These are phyloP conservation scores for Acrossocheilus wenchowensis DNA, from an alignment of 2,797 vertebrate species.

Conservation along the genomic window DNA sequence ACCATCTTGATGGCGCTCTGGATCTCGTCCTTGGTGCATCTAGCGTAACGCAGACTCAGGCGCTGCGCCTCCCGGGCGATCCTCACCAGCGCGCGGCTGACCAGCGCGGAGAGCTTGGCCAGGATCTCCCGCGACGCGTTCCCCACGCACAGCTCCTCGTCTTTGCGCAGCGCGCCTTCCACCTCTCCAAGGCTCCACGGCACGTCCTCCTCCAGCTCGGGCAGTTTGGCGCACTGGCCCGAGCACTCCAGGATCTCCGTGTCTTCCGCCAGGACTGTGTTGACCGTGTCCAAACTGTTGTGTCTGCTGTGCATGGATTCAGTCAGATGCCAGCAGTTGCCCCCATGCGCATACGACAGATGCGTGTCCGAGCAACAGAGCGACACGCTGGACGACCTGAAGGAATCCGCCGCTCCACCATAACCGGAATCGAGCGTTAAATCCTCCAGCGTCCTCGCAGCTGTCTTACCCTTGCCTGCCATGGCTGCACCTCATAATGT, in stretches of 20 bases:
- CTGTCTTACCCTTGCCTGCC: constrained; percentile 95
- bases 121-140: constrained; percentile 74
- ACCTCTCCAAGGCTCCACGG: constrained; percentile 84
- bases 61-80: constrained; percentile 83
- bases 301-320: constrained; percentile 92
- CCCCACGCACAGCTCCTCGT: constrained; percentile 72
- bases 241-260: constrained; percentile 80
- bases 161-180: constrained; percentile 78
- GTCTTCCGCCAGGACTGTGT: constrained; percentile 85
- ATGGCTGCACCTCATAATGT: constrained; percentile 97
- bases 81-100: constrained; percentile 79
- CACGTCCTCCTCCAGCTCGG: constrained; percentile 80
- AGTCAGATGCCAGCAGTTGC: constrained; percentile 84
- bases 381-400: constrained; percentile 86
- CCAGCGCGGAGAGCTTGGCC: constrained; percentile 75
- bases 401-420: constrained; percentile 87
- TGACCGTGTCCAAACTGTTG: constrained; percentile 94
- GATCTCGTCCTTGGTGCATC: constrained; percentile 84
- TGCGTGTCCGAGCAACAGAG: constrained; percentile 84
- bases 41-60: constrained; percentile 81
- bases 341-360: constrained; percentile 79
- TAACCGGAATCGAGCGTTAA: constrained; percentile 87
- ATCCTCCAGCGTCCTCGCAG: constrained; percentile 88
- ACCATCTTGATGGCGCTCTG: constrained; percentile 83
- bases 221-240: constrained; percentile 81